These are phyloP conservation scores for Drosophila merina DNA, from an alignment of 2,888 invertebrate species.

Conservation along the genomic window DNA sequence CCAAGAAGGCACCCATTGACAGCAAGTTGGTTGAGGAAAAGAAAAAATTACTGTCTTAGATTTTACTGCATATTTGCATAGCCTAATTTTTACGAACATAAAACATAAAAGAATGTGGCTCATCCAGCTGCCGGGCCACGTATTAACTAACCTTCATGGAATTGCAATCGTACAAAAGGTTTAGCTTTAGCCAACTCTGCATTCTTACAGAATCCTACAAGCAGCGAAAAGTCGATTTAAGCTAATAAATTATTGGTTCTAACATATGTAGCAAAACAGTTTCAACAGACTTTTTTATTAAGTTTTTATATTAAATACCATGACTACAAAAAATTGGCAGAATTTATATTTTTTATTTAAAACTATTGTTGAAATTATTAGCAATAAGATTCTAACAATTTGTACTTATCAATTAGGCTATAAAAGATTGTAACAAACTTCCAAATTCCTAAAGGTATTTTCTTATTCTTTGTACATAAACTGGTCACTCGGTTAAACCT, in stretches of 20 bases:
- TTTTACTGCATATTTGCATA: slow-evolving; percentile 15
- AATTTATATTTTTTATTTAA: not conserved
- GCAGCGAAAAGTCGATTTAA: slow-evolving; percentile 13
- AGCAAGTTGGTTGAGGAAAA: slow-evolving; percentile 72
- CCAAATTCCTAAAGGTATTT: too few species aligned
- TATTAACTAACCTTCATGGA: slow-evolving; percentile 26
- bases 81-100: slow-evolving; percentile 25
- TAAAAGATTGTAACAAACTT: slow-evolving; percentile 1
- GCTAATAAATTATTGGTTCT: slow-evolving; percentile 16
- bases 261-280: slow-evolving; percentile 2
- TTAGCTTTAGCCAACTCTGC: slow-evolving; percentile 27
- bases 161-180: slow-evolving; percentile 59
- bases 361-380: not conserved
- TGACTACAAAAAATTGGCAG: not conserved
- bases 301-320: not conserved
- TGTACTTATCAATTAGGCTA: not conserved
- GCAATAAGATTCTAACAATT: not conserved
- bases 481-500: too few species aligned
- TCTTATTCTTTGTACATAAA: too few species aligned
- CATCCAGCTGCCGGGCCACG: not conserved
- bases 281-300: not conserved
- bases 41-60: slow-evolving; percentile 49
- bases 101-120: slow-evolving; percentile 11
- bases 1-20: slow-evolving; percentile 59
- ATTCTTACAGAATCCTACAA: slow-evolving; percentile 36